A percentile compares a stretch with the other conserved stretches of the same genome.
phyloP scores from a whole-genome alignment of 1,140 invertebrate genomes.

The Danaus plexippus region DNA sequence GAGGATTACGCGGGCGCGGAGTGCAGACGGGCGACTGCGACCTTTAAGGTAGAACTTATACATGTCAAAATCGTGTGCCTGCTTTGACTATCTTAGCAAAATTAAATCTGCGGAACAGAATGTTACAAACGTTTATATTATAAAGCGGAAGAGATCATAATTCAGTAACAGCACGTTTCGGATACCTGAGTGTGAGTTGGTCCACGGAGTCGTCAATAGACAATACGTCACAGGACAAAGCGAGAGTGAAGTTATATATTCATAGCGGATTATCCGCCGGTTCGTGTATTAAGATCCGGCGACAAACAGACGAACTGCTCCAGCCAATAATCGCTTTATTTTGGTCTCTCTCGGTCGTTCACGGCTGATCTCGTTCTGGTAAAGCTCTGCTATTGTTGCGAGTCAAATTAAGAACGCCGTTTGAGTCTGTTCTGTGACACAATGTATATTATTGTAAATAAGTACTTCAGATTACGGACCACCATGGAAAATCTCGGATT shows the following conservation, averaged over 20 bases:
- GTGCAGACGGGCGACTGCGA: conserved; percentile 3
- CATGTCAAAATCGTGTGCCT: conserved; percentile 3
- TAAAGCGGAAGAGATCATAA: not conserved
- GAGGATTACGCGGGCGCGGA: conserved; percentile 35
- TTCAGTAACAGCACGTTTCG: not conserved
- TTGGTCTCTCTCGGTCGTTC: conserved; percentile 34
- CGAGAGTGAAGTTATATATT: conserved; percentile 54
- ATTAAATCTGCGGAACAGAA: conserved; percentile 5
- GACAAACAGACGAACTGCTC: conserved; percentile 41
- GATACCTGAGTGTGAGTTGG: conserved; percentile 15
- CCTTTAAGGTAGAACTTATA: not conserved
- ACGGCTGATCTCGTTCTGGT: conserved; percentile 53
- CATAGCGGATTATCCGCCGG: conserved; percentile 56
- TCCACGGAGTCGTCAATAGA: conserved; percentile 49
- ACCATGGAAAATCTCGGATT: conserved; percentile 32
- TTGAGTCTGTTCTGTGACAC: conserved; percentile 34
- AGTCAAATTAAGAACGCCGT: conserved; percentile 45
- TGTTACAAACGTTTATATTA: not conserved
- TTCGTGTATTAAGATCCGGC: conserved; percentile 47
- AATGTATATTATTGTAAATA: conserved; percentile 54
- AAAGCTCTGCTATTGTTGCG: conserved; percentile 34
- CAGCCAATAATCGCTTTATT: conserved; percentile 48
- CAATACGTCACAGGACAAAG: conserved; percentile 58
- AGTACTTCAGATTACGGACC: conserved; percentile 51
- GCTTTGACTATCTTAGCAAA: conserved; percentile 5